Conservation (phyloP, 2,113 vertebrate species). For the Hyperoodon ampullatus region DNA sequence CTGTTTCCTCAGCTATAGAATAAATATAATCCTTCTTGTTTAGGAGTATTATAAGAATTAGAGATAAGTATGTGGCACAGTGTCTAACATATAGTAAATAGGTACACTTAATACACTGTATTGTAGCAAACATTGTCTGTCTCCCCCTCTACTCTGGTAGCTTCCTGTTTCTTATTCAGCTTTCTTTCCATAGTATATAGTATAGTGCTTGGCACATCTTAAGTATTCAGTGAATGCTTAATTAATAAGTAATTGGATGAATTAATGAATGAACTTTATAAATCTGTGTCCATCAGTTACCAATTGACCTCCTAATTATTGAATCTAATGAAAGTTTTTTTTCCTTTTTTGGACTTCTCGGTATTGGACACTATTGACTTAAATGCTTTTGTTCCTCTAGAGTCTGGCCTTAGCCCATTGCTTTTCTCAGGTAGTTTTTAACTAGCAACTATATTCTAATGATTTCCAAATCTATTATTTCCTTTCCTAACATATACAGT, state of each 20-base stretch:
- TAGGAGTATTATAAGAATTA: not conserved
- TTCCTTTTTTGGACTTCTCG: not conserved
- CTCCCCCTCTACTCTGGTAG: not conserved
- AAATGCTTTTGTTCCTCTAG: constrained; percentile 15
- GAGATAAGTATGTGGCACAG: not conserved
- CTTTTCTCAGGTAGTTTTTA: constrained; percentile 32
- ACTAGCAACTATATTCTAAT: not conserved
- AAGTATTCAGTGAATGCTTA: not conserved
- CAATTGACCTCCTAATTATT: not conserved
- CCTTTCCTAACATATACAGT: not conserved
- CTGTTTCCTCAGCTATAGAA: not conserved
- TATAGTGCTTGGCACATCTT: not conserved
- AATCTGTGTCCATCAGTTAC: not conserved
- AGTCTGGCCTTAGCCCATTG: not conserved
- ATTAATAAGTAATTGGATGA: not conserved
- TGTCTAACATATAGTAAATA: not conserved
- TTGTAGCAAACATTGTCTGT: not conserved
- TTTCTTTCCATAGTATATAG: constrained; percentile 10
- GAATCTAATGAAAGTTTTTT: not conserved
- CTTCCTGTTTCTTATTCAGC: not conserved
- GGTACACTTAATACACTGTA: not conserved
- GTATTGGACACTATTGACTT: not conserved
- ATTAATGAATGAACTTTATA: not conserved
- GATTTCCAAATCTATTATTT: not conserved
- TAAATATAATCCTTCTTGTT: not conserved